phyloP scores from a whole-genome alignment of 2,797 vertebrate genomes.

The Nannoperca obscura region DNA sequence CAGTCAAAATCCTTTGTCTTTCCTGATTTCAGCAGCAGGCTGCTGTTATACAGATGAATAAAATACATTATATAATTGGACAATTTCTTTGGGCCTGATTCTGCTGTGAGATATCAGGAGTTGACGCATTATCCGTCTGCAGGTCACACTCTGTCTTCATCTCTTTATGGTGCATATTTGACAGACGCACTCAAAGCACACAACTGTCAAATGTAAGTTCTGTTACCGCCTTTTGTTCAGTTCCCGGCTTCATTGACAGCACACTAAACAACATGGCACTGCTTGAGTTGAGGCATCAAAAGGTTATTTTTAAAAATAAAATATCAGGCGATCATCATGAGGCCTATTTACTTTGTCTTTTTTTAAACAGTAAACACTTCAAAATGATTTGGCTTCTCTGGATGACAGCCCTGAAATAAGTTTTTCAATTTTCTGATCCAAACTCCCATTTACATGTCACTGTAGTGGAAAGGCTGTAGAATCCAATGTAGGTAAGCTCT shows the following conservation, averaged over 20 bases:
- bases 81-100: conserved; percentile 20
- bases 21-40: not conserved
- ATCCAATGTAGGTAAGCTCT: conserved; percentile 28
- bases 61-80: conserved; percentile 5
- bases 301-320: conserved; percentile 33
- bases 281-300: conserved; percentile 11
- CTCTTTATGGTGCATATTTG: conserved; percentile 36
- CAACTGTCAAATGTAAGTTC: conserved; percentile 48
- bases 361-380: conserved; percentile 10
- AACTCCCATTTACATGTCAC: conserved; percentile 12
- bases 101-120: conserved; percentile 21
- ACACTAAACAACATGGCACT: conserved; percentile 6
- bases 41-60: conserved; percentile 15
- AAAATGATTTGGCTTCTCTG: conserved; percentile 5
- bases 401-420: conserved; percentile 3
- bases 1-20: conserved; percentile 15
- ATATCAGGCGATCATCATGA: conserved; percentile 31
- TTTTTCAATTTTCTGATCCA: conserved; percentile 35
- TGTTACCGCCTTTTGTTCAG: conserved; percentile 6
- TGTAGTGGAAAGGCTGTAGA: conserved; percentile 9
- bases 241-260: conserved; percentile 31
- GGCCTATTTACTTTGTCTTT: conserved; percentile 8
- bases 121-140: conserved; percentile 22
- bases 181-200: conserved; percentile 35
- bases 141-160: conserved; percentile 45